Evolutionary conservation across 2,113 vertebrate species (phyloP).

Genomic region (Laticauda colubrina): DNA sequence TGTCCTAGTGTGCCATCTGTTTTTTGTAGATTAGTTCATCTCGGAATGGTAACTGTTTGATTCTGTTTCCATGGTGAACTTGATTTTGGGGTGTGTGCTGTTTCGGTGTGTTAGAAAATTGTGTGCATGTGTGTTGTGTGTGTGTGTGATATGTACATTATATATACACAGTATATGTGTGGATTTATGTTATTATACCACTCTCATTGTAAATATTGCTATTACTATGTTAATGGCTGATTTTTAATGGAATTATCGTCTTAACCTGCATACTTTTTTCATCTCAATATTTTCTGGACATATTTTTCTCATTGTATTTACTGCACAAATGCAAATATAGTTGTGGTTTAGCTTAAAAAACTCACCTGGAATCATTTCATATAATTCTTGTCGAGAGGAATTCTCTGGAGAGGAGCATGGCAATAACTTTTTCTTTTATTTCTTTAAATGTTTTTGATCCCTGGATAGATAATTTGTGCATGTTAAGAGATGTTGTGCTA

Average conservation of each 20-base stretch:
- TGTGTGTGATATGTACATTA: too few species aligned
- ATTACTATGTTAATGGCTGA: neutral
- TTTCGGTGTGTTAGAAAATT: too few species aligned
- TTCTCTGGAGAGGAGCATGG: neutral
- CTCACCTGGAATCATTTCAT: neutral
- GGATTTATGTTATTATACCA: neutral
- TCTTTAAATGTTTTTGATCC: neutral
- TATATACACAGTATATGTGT: neutral
- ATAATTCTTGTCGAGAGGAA: neutral
- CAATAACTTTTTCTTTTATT: neutral
- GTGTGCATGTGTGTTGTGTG: too few species aligned
- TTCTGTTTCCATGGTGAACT: too few species aligned
- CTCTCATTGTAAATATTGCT: neutral
- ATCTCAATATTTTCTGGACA: neutral
- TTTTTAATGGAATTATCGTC: neutral
- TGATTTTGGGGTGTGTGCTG: too few species aligned
- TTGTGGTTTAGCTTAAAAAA: neutral
- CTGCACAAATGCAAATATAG: neutral
- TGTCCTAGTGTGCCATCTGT: too few species aligned
- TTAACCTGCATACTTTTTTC: neutral
- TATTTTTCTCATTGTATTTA: neutral
- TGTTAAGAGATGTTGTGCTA: neutral
- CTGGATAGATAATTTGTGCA: neutral
- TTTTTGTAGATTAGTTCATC: too few species aligned
- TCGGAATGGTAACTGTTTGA: too few species aligned